Evolutionary conservation across 2,113 vertebrate genomes (phyloP), one percentile per base, ranked within the genome.

Genomic region (Salvelinus sp.): DNA sequence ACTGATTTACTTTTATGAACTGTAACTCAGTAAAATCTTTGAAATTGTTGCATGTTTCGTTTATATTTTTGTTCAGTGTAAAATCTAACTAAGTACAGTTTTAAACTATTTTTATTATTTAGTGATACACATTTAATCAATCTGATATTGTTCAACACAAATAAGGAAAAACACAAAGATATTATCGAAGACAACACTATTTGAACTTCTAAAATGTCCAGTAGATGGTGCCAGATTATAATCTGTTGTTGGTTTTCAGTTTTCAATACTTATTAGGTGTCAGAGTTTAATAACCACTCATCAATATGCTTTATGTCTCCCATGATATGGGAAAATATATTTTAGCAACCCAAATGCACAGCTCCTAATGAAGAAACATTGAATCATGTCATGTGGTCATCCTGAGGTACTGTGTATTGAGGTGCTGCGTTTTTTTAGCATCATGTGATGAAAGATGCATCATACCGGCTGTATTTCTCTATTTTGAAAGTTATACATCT

Each of bases 181-280:
- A 62, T 62, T 12, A 22, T 60, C 6, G 0, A 62, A 22, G 58
- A 5, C 23, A 23, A 62, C 20, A 23, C 20, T 22, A 62, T 9
- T n/a, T 13, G 23, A 66, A 13, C 14, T 10, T 71, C 16, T 0
- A 85, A 76, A 86, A 84, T 75, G 1, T 23, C 84, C 89, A 89
- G 44, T 70, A 87, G 89, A 74, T 81, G 89, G 88, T 7, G 80
- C 71, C 70, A 33, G 48, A 69, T 7, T 4, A 12, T 67, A 76
- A 58, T 25, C 2, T 13, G 0, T 25, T 22, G 18, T 20, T 13
- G 22, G 3, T 2, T 0, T 5, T 4, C 3, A 22, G 4, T 3
- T 4, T 7, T 16, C 0, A 1, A 54, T 3, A 4, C 12, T 14
- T 69, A 33, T 33, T 44, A 44, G 7, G 2, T 44, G 38, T 44